A percentile compares a stretch with the other conserved stretches of the same genome.
phyloP scores from a whole-genome alignment of 2,113 vertebrate species.

The Sinocyclocheilus maitianheensis region DNA sequence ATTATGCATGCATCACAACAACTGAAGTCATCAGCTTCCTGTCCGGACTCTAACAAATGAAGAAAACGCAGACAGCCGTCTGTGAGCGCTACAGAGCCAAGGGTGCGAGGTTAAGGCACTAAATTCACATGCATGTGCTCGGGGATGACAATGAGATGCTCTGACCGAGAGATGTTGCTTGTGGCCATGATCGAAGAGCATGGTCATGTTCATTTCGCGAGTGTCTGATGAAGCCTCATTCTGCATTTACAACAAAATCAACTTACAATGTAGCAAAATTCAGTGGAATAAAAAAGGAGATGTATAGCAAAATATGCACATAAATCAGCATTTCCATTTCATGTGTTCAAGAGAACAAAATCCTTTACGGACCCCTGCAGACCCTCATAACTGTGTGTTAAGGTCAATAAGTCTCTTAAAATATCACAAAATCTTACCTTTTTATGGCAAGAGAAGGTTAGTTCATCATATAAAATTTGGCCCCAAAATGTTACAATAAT shows the following conservation, averaged over 20 bases:
- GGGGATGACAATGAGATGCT: constrained; percentile 17
- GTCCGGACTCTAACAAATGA: constrained; percentile 54
- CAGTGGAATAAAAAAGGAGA: neutral
- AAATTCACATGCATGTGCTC: constrained; percentile 23
- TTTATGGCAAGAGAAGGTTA: neutral
- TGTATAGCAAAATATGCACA: no score
- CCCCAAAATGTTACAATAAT: neutral
- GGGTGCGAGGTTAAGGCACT: constrained; percentile 23
- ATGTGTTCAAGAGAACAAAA: neutral
- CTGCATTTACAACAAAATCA: neutral
- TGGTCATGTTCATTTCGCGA: no score
- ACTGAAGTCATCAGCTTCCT: constrained; percentile 64
- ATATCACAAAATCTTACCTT: neutral
- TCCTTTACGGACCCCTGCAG: neutral
- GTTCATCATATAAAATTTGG: neutral
- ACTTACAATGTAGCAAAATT: neutral
- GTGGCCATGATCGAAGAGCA: neutral
- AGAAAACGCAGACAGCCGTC: constrained; percentile 48
- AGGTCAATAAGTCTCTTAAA: neutral
- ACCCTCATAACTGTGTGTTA: neutral
- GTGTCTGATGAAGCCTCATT: neutral
- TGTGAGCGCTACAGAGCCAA: constrained; percentile 13
- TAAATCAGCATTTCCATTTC: no score
- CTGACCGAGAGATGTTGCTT: neutral
- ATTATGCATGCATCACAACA: constrained; percentile 69